Conservation (phyloP, 2,888 invertebrate species). For the Cantharis rustica region DNA sequence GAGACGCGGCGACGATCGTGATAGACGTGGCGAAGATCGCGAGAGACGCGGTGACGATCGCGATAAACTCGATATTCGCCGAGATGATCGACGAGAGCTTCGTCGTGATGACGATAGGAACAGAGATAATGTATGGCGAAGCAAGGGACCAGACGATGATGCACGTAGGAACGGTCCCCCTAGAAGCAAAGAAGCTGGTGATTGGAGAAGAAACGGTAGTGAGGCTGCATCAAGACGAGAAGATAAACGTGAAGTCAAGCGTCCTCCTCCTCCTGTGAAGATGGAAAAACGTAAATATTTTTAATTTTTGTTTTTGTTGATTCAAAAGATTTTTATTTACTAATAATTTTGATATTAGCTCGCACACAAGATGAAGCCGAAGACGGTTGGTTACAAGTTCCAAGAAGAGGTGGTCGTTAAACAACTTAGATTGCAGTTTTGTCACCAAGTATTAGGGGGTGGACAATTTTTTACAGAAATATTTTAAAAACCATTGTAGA, state of each 20-base stretch:
- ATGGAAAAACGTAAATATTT: neutral
- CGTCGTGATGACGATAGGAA: neutral
- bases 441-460: neutral
- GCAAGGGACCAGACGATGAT: conserved; percentile 15
- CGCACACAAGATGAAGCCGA: conserved; percentile 46
- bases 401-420: conserved; percentile 43
- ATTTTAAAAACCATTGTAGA: neutral
- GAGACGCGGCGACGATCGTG: conserved; percentile 6
- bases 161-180: conserved; percentile 22
- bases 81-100: conserved; percentile 18
- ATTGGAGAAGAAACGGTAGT: conserved; percentile 33
- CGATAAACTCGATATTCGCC: conserved; percentile 13
- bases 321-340: neutral
- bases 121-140: neutral
- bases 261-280: conserved; percentile 18
- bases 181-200: conserved; percentile 50
- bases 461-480: neutral
- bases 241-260: conserved; percentile 2
- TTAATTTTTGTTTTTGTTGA: neutral
- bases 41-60: conserved; percentile 24
- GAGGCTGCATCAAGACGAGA: neutral
- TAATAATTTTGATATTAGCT: conserved; percentile 33
- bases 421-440: neutral
- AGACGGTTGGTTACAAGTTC: conserved; percentile 50
- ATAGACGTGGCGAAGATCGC: conserved; percentile 18